Conservation (phyloP, 2,113 vertebrate genomes). For the Irena cyanogastra region DNA sequence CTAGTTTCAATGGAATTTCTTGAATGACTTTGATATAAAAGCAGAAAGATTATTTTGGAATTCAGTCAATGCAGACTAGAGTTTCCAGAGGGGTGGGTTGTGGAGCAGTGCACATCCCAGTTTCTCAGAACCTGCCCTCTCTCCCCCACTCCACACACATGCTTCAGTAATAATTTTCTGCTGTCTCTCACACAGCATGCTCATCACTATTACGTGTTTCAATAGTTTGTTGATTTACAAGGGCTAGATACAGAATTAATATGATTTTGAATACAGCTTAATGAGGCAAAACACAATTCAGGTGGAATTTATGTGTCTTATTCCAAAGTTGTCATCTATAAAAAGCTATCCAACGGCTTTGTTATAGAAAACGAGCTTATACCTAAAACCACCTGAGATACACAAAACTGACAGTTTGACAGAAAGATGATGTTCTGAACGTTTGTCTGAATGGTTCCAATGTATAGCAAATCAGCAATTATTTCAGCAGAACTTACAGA, state of each 20-base stretch:
- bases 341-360: not conserved
- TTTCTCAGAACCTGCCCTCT: not conserved
- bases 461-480: not conserved
- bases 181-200: not conserved
- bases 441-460: not conserved
- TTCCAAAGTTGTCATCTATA: not conserved
- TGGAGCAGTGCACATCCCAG: not conserved
- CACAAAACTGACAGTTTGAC: not conserved
- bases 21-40: not conserved
- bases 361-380: not conserved
- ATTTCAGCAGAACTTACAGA: not conserved
- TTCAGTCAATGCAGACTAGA: not conserved
- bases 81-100: fast-evolving
- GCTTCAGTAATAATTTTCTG: not conserved
- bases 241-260: not conserved
- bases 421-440: not conserved
- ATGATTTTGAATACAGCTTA: not conserved
- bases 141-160: not conserved
- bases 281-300: not conserved
- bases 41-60: not conserved
- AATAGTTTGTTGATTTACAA: not conserved
- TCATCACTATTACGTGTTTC: not conserved
- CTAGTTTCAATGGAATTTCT: not conserved
- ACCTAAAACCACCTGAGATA: not conserved
- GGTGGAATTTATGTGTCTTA: not conserved